Base-by-base conservation (phyloP, 2,113 vertebrate genomes). In the Hassar affinis region DNA sequence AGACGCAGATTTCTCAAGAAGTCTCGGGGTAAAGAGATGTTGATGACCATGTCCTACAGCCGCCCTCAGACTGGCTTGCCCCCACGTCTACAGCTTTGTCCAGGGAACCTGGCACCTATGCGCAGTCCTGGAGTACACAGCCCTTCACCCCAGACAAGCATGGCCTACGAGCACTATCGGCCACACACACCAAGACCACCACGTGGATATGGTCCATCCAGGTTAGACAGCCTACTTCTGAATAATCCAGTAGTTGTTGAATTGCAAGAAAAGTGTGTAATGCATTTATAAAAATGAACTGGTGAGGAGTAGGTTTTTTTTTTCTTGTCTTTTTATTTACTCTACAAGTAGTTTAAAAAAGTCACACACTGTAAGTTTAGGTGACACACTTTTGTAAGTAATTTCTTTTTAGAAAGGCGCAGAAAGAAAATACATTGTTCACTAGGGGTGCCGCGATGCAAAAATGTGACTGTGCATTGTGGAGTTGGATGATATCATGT, bases 1-100 rank as follows among this genome's bases (percentile, higher is more conserved):
- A 87, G 94, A 87, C 92, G 96, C 90, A 94, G 96, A 7, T 95
- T 96, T 89, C 95, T 96, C 33, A 96, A 96, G 87, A 99, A 97
- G 85, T 90, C 96, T 57, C 95, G 95, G 86, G 96, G 95, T 25
- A 95, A 95, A 71, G 97, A 97, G 56, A 87, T 96, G 45, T 92
- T 95, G 72, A 93, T 97, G 91, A 87, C 93, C 0, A 80, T 95
- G 74, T 90, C 95, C 0, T 98, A 95, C 4, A 93, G 91, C 10
- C 89, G 93, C 57, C 91, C 93, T 1, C 93, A 94, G 20, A 45
- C 92, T 0, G 17, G 92, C 4, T 89, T 96, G 8, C 94, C 95
- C 0, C 94, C 95, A 0, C 94, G 95, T 12, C 91, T 97, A 49
- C 97, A 97, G 87, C 94, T 95, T 0, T 47, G n/a, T n/a, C 51